phyloP scores from a whole-genome alignment of 2,888 invertebrate species.

The Netelia melanura region DNA sequence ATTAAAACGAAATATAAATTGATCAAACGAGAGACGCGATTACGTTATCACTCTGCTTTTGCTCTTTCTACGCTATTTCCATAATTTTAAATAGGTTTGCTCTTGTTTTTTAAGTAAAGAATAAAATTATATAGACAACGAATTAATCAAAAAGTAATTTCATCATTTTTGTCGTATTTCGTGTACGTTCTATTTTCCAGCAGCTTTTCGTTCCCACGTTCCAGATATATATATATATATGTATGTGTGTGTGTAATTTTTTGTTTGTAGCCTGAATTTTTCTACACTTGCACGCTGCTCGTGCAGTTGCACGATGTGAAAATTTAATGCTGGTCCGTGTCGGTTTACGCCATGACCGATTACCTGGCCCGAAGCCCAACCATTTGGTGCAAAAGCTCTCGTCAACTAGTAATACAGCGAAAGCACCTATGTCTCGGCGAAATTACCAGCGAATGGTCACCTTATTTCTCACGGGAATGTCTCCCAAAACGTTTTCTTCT shows the following conservation, averaged over 20 bases:
- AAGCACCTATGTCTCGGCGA: constrained; percentile 4
- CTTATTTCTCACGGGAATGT: constrained; percentile 24
- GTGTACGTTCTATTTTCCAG: neutral
- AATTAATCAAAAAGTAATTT: constrained; percentile 1
- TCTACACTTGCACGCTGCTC: constrained; percentile 1
- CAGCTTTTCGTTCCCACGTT: neutral
- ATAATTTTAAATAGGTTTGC: too few species aligned
- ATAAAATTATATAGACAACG: too few species aligned
- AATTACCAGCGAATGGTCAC: constrained; percentile 16
- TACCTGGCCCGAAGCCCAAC: constrained; percentile 19
- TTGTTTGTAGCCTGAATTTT: neutral
- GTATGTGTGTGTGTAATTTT: neutral
- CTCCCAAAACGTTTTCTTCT: constrained; percentile 33
- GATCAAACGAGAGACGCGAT: too few species aligned
- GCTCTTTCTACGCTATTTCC: too few species aligned
- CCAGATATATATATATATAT: too few species aligned
- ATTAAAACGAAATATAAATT: too few species aligned
- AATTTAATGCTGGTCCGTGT: constrained; percentile 35
- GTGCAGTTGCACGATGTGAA: neutral
- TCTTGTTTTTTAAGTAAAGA: too few species aligned
- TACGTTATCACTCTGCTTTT: too few species aligned
- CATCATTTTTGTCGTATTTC: neutral
- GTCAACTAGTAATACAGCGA: constrained; percentile 17
- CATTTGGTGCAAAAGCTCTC: constrained; percentile 20
- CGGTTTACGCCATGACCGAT: constrained; percentile 46